Percentiles rank a stretch among this genome's conserved stretches.
These are phyloP conservation scores for Dryoscopus gambensis DNA, from an alignment of 2,113 vertebrate genomes.

Conservation along the genomic window DNA sequence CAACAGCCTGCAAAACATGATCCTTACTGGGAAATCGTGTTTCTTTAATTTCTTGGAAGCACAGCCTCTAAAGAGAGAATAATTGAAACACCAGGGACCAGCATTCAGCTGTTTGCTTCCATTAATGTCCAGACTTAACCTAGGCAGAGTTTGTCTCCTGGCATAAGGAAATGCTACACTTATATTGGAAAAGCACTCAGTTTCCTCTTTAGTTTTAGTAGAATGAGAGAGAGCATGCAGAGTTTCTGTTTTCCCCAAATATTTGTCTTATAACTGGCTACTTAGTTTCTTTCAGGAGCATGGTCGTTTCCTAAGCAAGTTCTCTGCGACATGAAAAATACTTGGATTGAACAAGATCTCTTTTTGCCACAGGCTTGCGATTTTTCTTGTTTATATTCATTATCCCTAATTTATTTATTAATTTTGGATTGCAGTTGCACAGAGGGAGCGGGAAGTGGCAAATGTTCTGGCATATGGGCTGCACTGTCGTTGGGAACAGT, in stretches of 20 bases:
- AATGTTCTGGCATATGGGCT: slow-evolving; percentile 41
- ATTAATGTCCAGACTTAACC: slow-evolving; percentile 29
- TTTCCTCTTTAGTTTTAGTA: neutral
- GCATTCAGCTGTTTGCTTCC: slow-evolving; percentile 7
- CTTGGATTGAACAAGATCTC: neutral
- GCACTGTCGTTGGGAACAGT: neutral
- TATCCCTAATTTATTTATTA: neutral
- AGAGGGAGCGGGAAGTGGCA: neutral
- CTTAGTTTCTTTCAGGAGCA: neutral
- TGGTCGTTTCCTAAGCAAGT: slow-evolving; percentile 27
- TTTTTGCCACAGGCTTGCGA: neutral
- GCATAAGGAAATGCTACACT: neutral
- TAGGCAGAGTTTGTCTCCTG: slow-evolving; percentile 1
- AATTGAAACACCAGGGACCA: slow-evolving; percentile 32
- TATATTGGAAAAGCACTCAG: neutral
- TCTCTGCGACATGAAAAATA: neutral
- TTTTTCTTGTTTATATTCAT: neutral
- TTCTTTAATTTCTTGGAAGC: slow-evolving; percentile 6
- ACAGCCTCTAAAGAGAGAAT: neutral
- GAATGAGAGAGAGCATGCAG: neutral
- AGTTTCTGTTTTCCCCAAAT: slow-evolving; percentile 36
- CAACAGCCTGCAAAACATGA: neutral
- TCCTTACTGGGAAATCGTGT: neutral
- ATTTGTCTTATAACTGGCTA: slow-evolving; percentile 9
- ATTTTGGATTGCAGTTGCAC: neutral